Evolutionary conservation across 2,888 invertebrate species (phyloP).

Genomic region (Tinea semifulvella): DNA sequence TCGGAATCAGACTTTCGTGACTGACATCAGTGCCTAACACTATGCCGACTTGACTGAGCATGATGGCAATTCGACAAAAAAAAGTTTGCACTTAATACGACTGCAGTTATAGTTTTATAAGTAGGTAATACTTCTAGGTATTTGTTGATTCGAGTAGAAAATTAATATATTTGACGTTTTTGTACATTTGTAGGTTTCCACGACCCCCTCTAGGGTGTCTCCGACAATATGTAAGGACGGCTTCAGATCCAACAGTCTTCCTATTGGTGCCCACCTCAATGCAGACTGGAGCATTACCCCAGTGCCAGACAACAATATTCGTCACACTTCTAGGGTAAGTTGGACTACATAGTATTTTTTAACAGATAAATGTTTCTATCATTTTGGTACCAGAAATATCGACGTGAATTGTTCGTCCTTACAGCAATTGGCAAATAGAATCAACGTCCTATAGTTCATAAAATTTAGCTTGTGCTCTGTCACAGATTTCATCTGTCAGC

Average conservation of each 20-base stretch:
- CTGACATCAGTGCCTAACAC: too few relatives aligned
- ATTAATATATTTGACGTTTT: neutral
- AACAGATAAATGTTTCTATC: conserved; percentile 15
- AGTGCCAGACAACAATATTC: conserved; percentile 46
- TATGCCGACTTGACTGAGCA: too few relatives aligned
- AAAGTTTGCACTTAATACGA: neutral
- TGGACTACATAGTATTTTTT: conserved; percentile 14
- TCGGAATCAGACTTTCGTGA: neutral
- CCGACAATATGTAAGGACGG: conserved; percentile 46
- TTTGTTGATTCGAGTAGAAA: too few relatives aligned
- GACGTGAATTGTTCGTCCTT: too few relatives aligned
- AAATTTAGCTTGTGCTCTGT: too few relatives aligned
- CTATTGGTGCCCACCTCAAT: conserved; percentile 65
- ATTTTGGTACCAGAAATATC: too few relatives aligned
- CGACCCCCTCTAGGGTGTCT: conserved; percentile 20
- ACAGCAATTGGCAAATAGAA: too few relatives aligned
- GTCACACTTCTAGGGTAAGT: conserved; percentile 46
- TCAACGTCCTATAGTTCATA: too few relatives aligned
- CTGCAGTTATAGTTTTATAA: too few relatives aligned
- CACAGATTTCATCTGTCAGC: too few relatives aligned
- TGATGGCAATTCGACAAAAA: neutral
- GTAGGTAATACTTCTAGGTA: too few relatives aligned
- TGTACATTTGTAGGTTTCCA: conserved; percentile 18
- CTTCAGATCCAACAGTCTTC: conserved; percentile 70
- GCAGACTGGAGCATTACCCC: conserved; percentile 48